Conservation (phyloP, 2,113 vertebrate genomes). For the Gadus chalcogrammus region DNA sequence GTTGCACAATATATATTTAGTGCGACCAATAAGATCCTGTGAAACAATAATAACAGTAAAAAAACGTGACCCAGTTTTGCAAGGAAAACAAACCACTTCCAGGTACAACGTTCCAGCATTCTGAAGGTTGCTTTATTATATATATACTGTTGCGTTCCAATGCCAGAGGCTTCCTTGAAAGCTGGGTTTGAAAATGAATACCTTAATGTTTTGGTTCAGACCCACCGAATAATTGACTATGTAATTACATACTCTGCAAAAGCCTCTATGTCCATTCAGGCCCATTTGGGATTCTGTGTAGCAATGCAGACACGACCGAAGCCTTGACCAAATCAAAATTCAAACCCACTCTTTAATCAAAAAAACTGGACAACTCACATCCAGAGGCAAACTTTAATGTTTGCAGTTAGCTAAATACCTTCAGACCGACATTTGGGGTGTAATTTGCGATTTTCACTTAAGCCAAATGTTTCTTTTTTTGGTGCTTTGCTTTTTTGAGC, state of each 20-base stretch:
- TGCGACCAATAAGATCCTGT: not conserved
- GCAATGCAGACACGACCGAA: constrained; percentile 58
- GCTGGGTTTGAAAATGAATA: constrained; percentile 73
- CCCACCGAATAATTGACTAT: constrained; percentile 71
- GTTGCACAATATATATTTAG: constrained; percentile 6
- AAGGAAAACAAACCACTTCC: constrained; percentile 52
- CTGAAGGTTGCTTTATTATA: constrained; percentile 39
- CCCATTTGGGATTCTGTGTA: constrained; percentile 53
- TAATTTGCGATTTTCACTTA: constrained; percentile 61
- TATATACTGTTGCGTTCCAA: constrained; percentile 19
- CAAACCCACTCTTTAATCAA: constrained; percentile 70
- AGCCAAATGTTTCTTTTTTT: constrained; percentile 38
- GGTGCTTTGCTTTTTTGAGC: constrained; percentile 17
- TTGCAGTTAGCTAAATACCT: constrained; percentile 57
- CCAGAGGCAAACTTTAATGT: constrained; percentile 53
- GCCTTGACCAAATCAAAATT: constrained; percentile 69
- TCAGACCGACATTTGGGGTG: constrained; percentile 54
- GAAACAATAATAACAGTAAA: constrained; percentile 13
- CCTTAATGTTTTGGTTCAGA: constrained; percentile 65
- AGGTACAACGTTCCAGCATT: constrained; percentile 41
- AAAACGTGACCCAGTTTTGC: constrained; percentile 5
- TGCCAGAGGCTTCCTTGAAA: constrained; percentile 60
- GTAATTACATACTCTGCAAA: constrained; percentile 72
- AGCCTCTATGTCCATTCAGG: constrained; percentile 57
- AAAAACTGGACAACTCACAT: constrained; percentile 56